These are phyloP conservation scores for Cepphus grylle DNA, from an alignment of 2,113 vertebrate species.

Conservation along the genomic window DNA sequence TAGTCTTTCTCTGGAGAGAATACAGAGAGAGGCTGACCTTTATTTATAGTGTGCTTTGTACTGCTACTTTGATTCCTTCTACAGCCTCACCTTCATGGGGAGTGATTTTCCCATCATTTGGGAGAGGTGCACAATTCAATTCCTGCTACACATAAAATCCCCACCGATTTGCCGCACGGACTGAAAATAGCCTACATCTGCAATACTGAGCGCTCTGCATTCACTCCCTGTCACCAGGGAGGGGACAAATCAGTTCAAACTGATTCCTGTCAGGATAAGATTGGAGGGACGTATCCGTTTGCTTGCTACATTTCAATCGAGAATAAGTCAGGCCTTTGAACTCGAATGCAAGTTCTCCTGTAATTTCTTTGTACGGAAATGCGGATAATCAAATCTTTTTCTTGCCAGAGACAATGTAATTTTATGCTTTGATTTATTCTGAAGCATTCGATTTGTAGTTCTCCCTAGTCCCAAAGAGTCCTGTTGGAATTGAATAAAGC, in stretches of 20 bases:
- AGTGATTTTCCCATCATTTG: conserved; percentile 20
- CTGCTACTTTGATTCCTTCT: neutral
- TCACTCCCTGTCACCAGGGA: neutral
- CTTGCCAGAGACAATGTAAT: conserved; percentile 40
- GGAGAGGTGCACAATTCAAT: conserved; percentile 12
- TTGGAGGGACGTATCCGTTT: neutral
- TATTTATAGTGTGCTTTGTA: neutral
- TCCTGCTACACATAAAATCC: conserved; percentile 15
- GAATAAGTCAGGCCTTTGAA: neutral
- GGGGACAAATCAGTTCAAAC: conserved; percentile 13
- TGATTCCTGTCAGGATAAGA: neutral
- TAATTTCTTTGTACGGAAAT: conserved; percentile 41
- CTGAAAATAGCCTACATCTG: neutral
- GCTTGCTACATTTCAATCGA: neutral
- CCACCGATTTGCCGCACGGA: neutral
- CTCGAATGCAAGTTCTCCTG: neutral
- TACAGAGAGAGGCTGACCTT: neutral
- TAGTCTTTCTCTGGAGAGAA: neutral
- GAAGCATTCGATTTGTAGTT: neutral
- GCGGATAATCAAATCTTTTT: conserved; percentile 35
- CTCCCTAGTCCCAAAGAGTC: neutral
- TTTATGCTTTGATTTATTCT: conserved; percentile 56
- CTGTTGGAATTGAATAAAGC: conserved; percentile 21
- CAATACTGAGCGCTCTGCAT: neutral
- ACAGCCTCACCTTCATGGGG: conserved; percentile 37